Percentiles rank a stretch among this genome's conserved stretches.
Evolutionary conservation across 1,140 invertebrate genomes (phyloP).

Genomic region (Schlechtendalia chinensis): DNA sequence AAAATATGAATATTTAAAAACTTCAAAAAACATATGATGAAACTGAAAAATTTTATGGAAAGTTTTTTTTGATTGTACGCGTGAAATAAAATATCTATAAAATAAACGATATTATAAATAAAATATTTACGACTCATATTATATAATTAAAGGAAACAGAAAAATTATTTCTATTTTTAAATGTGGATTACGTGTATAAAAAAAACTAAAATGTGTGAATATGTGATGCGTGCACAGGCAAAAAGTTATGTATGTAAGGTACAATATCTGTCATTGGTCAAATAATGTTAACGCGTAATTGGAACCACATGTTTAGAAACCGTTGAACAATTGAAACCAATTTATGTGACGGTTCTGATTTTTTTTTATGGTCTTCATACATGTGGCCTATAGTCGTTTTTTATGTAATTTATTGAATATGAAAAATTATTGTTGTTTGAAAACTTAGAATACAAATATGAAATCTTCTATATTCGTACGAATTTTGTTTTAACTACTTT

Average conservation of each 20-base stretch:
- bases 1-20: too few relatives aligned
- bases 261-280: background rate
- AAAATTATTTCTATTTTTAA: background rate
- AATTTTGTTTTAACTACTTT: background rate
- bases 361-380: background rate
- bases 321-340: background rate
- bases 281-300: background rate
- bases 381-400: background rate
- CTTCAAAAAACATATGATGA: too few relatives aligned
- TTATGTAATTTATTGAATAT: background rate
- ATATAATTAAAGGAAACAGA: background rate
- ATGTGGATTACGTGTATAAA: background rate
- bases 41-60: too few relatives aligned
- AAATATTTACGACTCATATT: background rate
- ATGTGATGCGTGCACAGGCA: background rate
- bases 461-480: background rate
- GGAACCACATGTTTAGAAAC: conserved; percentile 10
- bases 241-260: background rate
- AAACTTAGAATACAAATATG: background rate
- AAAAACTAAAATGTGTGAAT: background rate
- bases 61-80: too few relatives aligned
- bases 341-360: conserved; percentile 1
- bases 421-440: background rate
- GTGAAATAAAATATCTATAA: too few relatives aligned
- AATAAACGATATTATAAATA: too few relatives aligned